Conservation (phyloP, 2,797 vertebrate species). For the Oreochromis mossambicus region DNA sequence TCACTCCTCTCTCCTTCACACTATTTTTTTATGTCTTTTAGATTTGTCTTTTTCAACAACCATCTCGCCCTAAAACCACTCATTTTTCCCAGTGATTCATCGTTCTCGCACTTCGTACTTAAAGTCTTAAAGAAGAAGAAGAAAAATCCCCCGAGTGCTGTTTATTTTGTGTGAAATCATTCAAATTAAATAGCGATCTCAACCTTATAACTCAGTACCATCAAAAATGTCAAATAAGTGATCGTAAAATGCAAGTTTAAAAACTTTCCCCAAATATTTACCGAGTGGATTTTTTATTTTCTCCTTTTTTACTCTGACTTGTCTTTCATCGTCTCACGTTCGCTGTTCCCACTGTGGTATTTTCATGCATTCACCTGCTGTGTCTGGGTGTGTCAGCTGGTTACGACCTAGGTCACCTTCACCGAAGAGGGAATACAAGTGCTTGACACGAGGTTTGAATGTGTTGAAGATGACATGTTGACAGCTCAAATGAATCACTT, state of each 20-base stretch:
- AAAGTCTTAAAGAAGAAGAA: neutral
- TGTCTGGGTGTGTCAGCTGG: constrained; percentile 55
- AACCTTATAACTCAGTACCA: neutral
- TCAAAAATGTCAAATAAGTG: neutral
- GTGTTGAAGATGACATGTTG: constrained; percentile 68
- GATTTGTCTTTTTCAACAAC: neutral
- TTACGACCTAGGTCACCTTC: constrained; percentile 69
- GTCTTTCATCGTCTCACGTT: neutral
- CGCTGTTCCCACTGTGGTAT: constrained; percentile 10
- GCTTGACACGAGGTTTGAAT: constrained; percentile 60
- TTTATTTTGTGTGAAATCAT: neutral
- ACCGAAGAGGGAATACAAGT: constrained; percentile 45
- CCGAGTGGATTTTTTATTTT: neutral
- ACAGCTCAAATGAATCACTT: constrained; percentile 74
- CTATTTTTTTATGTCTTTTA: neutral
- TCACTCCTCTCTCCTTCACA: constrained; percentile 8
- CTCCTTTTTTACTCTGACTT: neutral
- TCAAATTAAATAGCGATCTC: neutral
- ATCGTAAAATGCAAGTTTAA: neutral
- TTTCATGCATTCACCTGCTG: constrained; percentile 65
- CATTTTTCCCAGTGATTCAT: neutral
- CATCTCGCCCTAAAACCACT: neutral
- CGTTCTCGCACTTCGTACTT: neutral
- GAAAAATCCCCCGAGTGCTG: neutral
- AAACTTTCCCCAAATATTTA: neutral